Percentiles rank a stretch among this genome's conserved stretches.
phyloP scores from a whole-genome alignment of 2,888 invertebrate species.

The Carcina quercana region DNA sequence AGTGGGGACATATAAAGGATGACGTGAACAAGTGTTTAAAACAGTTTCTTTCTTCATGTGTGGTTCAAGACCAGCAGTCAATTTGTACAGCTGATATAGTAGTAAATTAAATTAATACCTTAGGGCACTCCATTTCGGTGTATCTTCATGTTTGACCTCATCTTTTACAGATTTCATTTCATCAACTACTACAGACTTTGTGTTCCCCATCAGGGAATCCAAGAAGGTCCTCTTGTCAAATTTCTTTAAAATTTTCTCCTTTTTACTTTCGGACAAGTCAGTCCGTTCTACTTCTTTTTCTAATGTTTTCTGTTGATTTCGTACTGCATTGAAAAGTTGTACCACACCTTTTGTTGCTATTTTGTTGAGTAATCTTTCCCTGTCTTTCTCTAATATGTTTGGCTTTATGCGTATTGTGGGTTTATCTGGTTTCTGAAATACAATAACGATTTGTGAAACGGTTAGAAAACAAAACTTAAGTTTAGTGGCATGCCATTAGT shows the following conservation, averaged over 20 bases:
- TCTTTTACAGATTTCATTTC: constrained; percentile 52
- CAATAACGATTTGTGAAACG: constrained; percentile 5
- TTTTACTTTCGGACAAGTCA: constrained; percentile 84
- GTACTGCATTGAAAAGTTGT: constrained; percentile 93
- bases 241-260: constrained; percentile 83
- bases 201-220: constrained; percentile 84
- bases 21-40: no score
- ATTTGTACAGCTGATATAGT: no score
- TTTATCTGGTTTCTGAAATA: constrained; percentile 75
- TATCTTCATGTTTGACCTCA: constrained; percentile 50
- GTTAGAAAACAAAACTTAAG: no score
- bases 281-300: constrained; percentile 80
- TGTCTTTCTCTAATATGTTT: constrained; percentile 81
- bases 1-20: no score
- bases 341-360: constrained; percentile 95
- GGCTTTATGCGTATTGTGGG: constrained; percentile 84
- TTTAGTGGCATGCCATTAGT: no score
- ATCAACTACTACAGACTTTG: constrained; percentile 71
- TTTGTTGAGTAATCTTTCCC: constrained; percentile 84
- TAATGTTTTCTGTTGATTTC: constrained; percentile 86
- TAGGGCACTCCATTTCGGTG: constrained; percentile 77
- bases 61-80: no score
- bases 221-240: constrained; percentile 85
- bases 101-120: constrained; percentile 38
- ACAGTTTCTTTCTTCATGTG: no score